Evolutionary conservation across 2,113 vertebrate species (phyloP), one percentile per base, ranked within the genome.

Genomic region (Leptodactylus fuscus): DNA sequence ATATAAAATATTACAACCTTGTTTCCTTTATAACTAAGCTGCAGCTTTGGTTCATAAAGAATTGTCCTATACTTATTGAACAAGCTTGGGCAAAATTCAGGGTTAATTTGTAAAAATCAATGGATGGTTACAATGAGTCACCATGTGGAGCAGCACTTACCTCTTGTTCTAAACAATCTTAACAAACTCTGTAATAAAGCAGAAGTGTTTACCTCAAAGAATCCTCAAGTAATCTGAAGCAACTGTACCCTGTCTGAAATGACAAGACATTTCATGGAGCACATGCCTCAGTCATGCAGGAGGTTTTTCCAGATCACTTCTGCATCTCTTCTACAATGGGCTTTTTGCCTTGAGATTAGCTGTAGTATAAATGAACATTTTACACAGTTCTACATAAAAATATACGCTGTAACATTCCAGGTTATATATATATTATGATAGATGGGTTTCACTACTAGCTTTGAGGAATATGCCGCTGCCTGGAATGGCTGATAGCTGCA

Each of bases 241-340:
- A 92, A 91, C 90, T 92, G 90, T 87, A 67, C 77, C 86, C 67
- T 36, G n/a, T 89, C 80, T 89, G 83, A 87, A 85, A 87, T 88
- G 83, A 89, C 90, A 89, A 88, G 48, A 88, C 87, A 49, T 67
- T 88, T 90, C 85, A 89, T 88, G 88, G 87, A 87, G 73, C 83
- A 88, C 80, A 90, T 89, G 84, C 87, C 86, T 88, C 86, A 87
- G 87, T 82, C 88, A 87, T 87, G 76, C 70, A 87, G 85, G 81
- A 89, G 77, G 74, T 92, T 90, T 89, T 85, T 89, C 88, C 88
- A 89, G 48, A 80, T 73, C 67, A 41, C 49, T 83, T 83, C 67
- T 73, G n/a, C 22, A 58, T 74, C 32, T 51, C 41, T 46, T 83
- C 32, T 44, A 38, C n/a, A 15, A 81, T 67, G 7, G 53, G 20